These are phyloP conservation scores for Henricia sp. DNA, from an alignment of 53 echinoderm and acorn worm species.

Conservation along the genomic window DNA sequence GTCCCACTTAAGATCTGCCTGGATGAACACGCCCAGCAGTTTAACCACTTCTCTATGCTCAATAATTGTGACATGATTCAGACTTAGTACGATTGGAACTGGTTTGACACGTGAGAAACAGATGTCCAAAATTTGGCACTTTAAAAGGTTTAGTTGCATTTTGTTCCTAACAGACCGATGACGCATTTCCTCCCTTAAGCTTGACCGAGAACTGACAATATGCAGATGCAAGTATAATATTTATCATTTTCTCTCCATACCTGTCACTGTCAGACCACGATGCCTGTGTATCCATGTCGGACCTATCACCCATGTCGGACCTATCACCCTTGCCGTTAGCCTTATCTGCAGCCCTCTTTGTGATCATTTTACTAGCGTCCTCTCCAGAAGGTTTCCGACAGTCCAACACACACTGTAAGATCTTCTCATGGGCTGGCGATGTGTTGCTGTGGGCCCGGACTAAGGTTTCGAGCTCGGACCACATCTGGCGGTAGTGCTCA, in stretches of 20 bases:
- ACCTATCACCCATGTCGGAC: constrained; percentile 43
- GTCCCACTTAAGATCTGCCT: no score
- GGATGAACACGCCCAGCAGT: no score
- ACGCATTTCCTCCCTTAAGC: no score
- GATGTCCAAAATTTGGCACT: no score
- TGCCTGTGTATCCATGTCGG: constrained; percentile 52
- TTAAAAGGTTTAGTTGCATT: no score
- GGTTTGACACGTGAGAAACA: no score
- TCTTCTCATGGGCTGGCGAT: constrained; percentile 83
- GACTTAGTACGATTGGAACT: no score
- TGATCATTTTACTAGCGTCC: constrained; percentile 45
- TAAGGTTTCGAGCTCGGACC: constrained; percentile 89
- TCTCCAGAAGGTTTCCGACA: constrained; percentile 80
- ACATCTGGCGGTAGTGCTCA: constrained; percentile 97
- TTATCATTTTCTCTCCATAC: neutral
- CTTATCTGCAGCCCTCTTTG: constrained; percentile 69
- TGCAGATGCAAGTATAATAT: no score
- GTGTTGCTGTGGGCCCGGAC: constrained; percentile 73
- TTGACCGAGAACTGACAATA: neutral
- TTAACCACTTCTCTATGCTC: no score
- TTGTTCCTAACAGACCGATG: no score
- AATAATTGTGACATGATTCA: no score
- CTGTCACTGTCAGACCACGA: constrained; percentile 45
- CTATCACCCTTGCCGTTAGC: constrained; percentile 60
- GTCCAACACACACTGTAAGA: constrained; percentile 85